Evolutionary conservation across 2,888 invertebrate species (phyloP), one percentile per base, ranked within the genome.

Genomic region (Diaperis boleti): DNA sequence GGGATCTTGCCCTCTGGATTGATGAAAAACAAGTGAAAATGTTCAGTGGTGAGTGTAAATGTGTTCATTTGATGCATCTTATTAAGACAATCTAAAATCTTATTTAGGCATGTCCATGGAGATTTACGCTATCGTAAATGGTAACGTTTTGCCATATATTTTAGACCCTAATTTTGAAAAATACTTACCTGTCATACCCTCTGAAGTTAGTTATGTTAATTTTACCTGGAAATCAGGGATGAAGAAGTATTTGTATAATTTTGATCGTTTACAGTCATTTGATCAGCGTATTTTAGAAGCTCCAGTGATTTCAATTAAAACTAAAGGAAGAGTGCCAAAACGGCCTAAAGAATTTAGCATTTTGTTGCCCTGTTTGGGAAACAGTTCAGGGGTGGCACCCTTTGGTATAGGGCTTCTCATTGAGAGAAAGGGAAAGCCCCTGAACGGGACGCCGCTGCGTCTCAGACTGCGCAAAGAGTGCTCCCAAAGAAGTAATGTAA

Each of bases 381-480:
- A 95, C 81, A 89, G 87, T 81, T 94, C 93, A 72, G 95, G 95
- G 52, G 89, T 93, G 70, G 95, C 94, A 31, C 89, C 91, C 69
- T 94, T 96, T 82, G 91, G 90, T 73, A 92, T 95, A 79, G 94
- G 95, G 67, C 85, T 96, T 72, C 86, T 91, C 74, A 92, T 96
- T 76, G 90, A 92, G 82, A 91, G 91, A 72, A 89, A 90, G 81
- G 91, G 92, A 66, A 87, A 88, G 79, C 89, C 92, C 67, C 83
- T 95, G 73, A 90, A 91, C 78, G 95, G 95, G 77, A 95, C 94
- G 76, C 95, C 95, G 64, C 84, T 96, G 75, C 87, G 93, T 76
- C 86, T 95, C 78, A 90, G 90, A 82, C 87, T 95, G 80, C 89
- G 92, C 83, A 95, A 95, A 88, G 95, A 95, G 87, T 96, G 95